These are phyloP conservation scores for Phasia obesa DNA, from an alignment of 2,888 invertebrate species.

Conservation along the genomic window DNA sequence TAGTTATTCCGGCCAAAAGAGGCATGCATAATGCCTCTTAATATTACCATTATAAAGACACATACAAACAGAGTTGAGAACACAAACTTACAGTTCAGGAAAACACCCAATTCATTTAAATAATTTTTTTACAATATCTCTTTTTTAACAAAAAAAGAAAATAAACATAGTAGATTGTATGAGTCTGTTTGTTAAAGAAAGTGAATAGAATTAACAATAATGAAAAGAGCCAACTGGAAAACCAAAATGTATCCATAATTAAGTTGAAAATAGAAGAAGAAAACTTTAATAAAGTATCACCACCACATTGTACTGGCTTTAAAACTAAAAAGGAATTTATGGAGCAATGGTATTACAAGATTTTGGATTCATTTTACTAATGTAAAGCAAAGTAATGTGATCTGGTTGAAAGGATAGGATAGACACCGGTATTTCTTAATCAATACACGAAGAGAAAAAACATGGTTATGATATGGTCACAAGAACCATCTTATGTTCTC, in stretches of 20 bases:
- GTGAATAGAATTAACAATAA: slow-evolving; percentile 18
- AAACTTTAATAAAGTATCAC: slow-evolving; percentile 32
- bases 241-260: slow-evolving; percentile 46
- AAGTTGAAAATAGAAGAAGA: slow-evolving; percentile 29
- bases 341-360: not conserved
- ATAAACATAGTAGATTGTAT: slow-evolving; percentile 34
- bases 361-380: not conserved
- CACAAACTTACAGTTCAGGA: slow-evolving; percentile 64
- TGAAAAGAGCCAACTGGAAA: slow-evolving; percentile 21
- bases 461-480: too few relatives aligned
- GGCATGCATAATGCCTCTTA: slow-evolving; percentile 49
- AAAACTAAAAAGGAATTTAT: not conserved
- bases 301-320: not conserved
- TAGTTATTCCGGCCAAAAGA: slow-evolving; percentile 33
- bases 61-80: slow-evolving; percentile 69
- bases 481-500: too few relatives aligned
- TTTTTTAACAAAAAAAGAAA: slow-evolving; percentile 55
- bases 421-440: too few relatives aligned
- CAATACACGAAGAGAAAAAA: too few relatives aligned
- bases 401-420: too few relatives aligned
- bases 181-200: slow-evolving; percentile 18
- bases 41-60: slow-evolving; percentile 47
- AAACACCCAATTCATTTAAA: slow-evolving; percentile 53
- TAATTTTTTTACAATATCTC: slow-evolving; percentile 61
- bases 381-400: too few relatives aligned